A percentile compares a stretch with the other conserved stretches of the same genome.
These are phyloP conservation scores for Gnathonemus longibarbis DNA, from an alignment of 2,113 vertebrate species.

Conservation along the genomic window DNA sequence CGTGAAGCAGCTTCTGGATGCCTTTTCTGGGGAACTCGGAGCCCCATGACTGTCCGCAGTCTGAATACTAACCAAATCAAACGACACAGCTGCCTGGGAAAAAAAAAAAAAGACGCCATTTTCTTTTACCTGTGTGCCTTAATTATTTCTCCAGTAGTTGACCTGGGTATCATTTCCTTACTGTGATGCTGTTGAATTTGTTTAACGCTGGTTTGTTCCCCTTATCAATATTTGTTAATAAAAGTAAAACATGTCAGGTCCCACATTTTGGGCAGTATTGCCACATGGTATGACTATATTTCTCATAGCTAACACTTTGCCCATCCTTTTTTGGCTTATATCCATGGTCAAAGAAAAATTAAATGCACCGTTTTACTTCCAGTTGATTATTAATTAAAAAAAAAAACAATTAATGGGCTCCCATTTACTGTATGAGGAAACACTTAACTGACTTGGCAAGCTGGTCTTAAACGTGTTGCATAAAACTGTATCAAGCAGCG, in stretches of 20 bases:
- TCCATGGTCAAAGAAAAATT: neutral
- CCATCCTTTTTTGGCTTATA: neutral
- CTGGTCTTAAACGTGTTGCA: neutral
- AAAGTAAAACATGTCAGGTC: neutral
- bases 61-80: neutral
- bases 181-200: neutral
- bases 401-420: neutral
- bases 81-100: neutral
- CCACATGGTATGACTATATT: neutral
- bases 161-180: neutral
- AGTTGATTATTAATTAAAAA: neutral
- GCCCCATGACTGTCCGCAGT: neutral
- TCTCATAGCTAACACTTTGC: neutral
- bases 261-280: neutral
- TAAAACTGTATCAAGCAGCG: neutral
- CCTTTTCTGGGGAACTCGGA: neutral
- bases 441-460: neutral
- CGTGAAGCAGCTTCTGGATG: neutral
- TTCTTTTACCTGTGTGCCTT: constrained; percentile 27
- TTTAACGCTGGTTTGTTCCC: neutral
- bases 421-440: neutral
- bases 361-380: neutral
- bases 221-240: neutral
- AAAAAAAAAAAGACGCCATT: neutral
- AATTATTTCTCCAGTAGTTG: neutral